phyloP scores from a whole-genome alignment of 2,888 invertebrate genomes.

The Meteorus cinctellus region DNA sequence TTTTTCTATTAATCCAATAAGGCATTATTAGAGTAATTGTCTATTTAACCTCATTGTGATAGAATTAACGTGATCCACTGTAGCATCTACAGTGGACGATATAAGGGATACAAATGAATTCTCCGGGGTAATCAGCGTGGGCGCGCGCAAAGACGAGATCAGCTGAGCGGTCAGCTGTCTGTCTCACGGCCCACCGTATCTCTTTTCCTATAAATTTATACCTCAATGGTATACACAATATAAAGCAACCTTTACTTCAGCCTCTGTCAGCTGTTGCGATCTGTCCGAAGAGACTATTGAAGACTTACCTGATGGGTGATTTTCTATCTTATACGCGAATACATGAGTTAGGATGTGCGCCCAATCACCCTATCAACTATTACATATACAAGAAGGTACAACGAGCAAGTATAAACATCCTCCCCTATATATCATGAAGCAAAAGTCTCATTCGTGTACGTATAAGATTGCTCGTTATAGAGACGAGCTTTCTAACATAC shows the following conservation, averaged over 20 bases:
- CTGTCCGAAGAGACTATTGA: neutral
- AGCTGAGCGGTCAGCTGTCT: constrained; percentile 53
- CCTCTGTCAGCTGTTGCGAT: constrained; percentile 48
- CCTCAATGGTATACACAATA: neutral
- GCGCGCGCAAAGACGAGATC: constrained; percentile 39
- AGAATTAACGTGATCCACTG: constrained; percentile 28
- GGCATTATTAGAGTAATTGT: constrained; percentile 17
- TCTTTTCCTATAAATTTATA: neutral
- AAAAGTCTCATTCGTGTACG: neutral
- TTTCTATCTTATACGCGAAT: neutral
- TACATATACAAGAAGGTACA: neutral
- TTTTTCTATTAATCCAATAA: constrained; percentile 4
- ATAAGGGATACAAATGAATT: constrained; percentile 49
- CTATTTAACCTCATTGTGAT: constrained; percentile 19
- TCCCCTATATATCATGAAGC: constrained; percentile 6
- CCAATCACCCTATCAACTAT: constrained; percentile 6
- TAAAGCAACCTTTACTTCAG: neutral
- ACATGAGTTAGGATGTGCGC: neutral
- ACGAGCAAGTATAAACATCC: neutral
- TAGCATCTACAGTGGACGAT: constrained; percentile 3
- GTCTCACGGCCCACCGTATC: constrained; percentile 15
- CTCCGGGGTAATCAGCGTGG: constrained; percentile 53
- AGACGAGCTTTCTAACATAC: constrained; percentile 3
- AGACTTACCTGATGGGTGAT: constrained; percentile 3
- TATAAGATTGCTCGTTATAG: constrained; percentile 19